A percentile compares a stretch with the other conserved stretches of the same genome.
Evolutionary conservation across 2,888 invertebrate species (phyloP).

Genomic region (Emmelina monodactyla): DNA sequence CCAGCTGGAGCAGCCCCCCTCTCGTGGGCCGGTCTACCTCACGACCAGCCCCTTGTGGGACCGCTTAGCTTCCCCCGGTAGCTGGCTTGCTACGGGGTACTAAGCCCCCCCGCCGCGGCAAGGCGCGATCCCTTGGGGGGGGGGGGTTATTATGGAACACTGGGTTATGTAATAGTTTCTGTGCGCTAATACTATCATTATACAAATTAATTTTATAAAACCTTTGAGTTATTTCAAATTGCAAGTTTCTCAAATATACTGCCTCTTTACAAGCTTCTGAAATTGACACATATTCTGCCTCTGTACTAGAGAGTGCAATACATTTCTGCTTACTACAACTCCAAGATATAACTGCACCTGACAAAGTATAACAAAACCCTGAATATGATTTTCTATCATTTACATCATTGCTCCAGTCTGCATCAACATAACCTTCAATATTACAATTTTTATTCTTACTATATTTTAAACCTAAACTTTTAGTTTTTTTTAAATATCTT

Average conservation of each 20-base stretch:
- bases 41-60: no score
- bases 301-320: constrained; percentile 3
- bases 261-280: constrained; percentile 4
- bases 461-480: background rate
- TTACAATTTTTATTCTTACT: background rate
- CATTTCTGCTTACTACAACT: constrained; percentile 1
- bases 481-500: background rate
- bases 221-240: background rate
- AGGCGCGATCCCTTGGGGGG: no score
- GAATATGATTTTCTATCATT: constrained; percentile 3
- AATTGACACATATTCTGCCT: constrained; percentile 3
- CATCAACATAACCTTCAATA: background rate
- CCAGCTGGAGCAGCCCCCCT: no score
- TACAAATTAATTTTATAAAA: background rate
- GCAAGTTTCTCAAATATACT: background rate
- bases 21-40: no score
- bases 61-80: no score
- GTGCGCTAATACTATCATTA: background rate
- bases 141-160: constrained; percentile 3
- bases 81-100: no score
- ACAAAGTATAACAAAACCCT: constrained; percentile 2
- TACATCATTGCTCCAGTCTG: constrained; percentile 3
- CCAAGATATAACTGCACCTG: constrained; percentile 4
- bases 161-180: background rate
- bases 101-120: no score